Percentiles rank a stretch among this genome's conserved stretches.
Conservation (phyloP, 2,113 vertebrate species). For the Pelecanus crispus region DNA sequence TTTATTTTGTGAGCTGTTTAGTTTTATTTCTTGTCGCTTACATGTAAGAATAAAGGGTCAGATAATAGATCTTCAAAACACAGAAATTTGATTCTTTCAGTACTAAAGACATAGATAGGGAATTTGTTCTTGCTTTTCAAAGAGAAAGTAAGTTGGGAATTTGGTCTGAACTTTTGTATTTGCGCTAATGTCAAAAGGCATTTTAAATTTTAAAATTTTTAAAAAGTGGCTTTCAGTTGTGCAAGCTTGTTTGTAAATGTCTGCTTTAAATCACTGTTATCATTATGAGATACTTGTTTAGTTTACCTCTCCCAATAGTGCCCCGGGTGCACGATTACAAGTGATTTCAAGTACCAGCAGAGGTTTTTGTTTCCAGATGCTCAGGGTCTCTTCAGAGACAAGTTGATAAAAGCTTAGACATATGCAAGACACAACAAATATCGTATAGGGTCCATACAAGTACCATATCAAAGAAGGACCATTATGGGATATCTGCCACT, state of each 20-base stretch:
- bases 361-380: background rate
- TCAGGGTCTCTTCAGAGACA: background rate
- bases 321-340: background rate
- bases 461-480: background rate
- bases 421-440: background rate
- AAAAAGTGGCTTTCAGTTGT: background rate
- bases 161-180: background rate
- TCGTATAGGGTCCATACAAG: background rate
- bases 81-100: background rate
- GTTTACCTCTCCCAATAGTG: background rate
- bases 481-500: background rate
- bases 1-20: conserved; percentile 12
- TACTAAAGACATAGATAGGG: background rate
- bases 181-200: background rate
- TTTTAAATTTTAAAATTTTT: background rate
- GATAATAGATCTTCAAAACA: background rate
- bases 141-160: background rate
- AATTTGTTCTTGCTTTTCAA: background rate
- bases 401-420: background rate
- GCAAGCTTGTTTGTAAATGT: background rate
- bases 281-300: background rate
- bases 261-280: background rate
- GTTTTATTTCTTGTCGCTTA: conserved; percentile 44
- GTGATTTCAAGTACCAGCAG: background rate
- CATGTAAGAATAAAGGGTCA: background rate